Conservation (phyloP, 2,797 vertebrate genomes). For the Pithecia hirsuta region DNA sequence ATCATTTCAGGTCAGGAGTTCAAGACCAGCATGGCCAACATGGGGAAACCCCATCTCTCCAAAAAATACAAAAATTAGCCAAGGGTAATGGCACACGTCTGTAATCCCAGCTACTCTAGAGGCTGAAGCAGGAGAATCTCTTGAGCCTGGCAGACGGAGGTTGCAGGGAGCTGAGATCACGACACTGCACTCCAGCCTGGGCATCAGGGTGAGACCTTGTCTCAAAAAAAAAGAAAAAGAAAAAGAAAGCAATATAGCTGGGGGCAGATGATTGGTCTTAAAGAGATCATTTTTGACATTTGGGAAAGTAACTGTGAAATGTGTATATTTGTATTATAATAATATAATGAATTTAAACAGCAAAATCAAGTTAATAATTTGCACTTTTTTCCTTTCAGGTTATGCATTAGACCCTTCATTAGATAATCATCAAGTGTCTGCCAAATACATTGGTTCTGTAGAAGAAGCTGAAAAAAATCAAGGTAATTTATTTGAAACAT, state of each 20-base stretch:
- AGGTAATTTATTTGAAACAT: constrained; percentile 86
- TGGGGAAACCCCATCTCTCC: neutral
- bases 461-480: constrained; percentile 99
- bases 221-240: neutral
- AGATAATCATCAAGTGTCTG: constrained; percentile 90
- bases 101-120: neutral
- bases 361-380: constrained; percentile 43
- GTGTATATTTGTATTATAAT: neutral
- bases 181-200: neutral
- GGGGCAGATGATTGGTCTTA: neutral
- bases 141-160: neutral
- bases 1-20: neutral
- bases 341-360: constrained; percentile 17
- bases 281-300: neutral
- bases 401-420: constrained; percentile 98
- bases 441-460: constrained; percentile 94
- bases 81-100: neutral
- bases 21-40: neutral
- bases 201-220: neutral
- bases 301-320: neutral
- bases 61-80: neutral
- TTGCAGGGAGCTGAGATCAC: neutral
- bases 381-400: constrained; percentile 84
- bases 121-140: neutral
- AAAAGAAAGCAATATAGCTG: neutral